Evolutionary conservation across 2,113 vertebrate genomes (phyloP).

Genomic region (Dasyornis broadbenti): DNA sequence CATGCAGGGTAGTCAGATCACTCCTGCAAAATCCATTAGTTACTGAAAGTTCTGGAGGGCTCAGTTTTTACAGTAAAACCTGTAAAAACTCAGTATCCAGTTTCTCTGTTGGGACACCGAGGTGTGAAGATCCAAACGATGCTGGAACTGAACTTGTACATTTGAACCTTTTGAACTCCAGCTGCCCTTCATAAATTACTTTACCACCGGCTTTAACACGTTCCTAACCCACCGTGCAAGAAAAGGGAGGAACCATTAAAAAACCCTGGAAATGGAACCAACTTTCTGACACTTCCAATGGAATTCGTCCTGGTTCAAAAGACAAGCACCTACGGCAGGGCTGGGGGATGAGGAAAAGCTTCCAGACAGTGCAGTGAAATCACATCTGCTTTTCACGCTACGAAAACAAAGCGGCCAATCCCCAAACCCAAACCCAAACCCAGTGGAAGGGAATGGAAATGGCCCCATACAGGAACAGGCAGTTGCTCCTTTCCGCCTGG

Average conservation of each 20-base stretch:
- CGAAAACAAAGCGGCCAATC: not conserved
- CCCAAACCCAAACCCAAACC: not conserved
- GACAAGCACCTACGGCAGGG: not conserved
- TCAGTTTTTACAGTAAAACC: slow-evolving; percentile 74
- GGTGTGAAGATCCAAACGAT: slow-evolving; percentile 75
- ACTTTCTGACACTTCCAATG: slow-evolving; percentile 45
- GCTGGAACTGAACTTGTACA: slow-evolving; percentile 74
- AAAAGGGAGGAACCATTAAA: slow-evolving; percentile 2
- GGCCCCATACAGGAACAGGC: not conserved
- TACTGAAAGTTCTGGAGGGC: slow-evolving; percentile 65
- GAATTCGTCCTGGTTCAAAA: slow-evolving; percentile 47
- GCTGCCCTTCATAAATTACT: slow-evolving; percentile 66
- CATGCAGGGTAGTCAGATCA: slow-evolving; percentile 59
- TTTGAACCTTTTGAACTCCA: slow-evolving; percentile 69
- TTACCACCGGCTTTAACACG: slow-evolving; percentile 41
- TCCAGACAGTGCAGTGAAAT: not conserved
- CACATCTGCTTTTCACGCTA: not conserved
- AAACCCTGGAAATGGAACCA: slow-evolving; percentile 33
- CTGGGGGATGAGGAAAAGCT: not conserved
- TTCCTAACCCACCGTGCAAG: slow-evolving; percentile 36
- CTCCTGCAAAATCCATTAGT: slow-evolving; percentile 88
- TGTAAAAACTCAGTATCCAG: slow-evolving; percentile 72
- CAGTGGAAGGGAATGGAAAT: not conserved
- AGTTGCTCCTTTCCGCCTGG: slow-evolving; percentile 64
- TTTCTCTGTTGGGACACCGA: slow-evolving; percentile 72